Evolutionary conservation across 2,113 vertebrate species (phyloP).

Genomic region (Gambusia affinis): DNA sequence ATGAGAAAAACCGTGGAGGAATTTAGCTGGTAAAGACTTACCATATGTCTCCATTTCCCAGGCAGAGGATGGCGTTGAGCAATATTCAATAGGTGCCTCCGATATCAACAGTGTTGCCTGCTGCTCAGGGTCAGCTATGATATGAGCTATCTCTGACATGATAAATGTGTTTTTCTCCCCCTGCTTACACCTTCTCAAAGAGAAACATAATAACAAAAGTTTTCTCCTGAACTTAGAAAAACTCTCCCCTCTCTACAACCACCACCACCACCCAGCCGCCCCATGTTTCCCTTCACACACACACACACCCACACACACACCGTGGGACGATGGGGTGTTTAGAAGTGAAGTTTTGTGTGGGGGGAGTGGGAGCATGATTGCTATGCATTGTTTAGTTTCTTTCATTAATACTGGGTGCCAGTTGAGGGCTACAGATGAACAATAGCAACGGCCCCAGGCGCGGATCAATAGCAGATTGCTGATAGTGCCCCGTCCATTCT

Average conservation of each 20-base stretch:
- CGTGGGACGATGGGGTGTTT: slow-evolving; percentile 49
- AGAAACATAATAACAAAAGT: slow-evolving; percentile 79
- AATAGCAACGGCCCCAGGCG: slow-evolving; percentile 89
- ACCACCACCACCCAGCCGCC: slow-evolving; percentile 24
- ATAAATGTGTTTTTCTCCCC: slow-evolving; percentile 76
- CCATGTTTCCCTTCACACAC: slow-evolving; percentile 43
- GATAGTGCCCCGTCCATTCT: slow-evolving; percentile 98
- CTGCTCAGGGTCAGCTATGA: slow-evolving; percentile 72
- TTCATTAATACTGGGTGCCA: slow-evolving; percentile 97
- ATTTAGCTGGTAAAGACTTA: slow-evolving; percentile 39
- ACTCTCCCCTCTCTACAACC: slow-evolving; percentile 29
- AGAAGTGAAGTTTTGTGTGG: slow-evolving; percentile 15
- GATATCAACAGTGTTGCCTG: slow-evolving; percentile 64
- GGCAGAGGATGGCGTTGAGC: slow-evolving; percentile 55
- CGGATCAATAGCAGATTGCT: slow-evolving; percentile 99
- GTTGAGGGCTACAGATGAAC: slow-evolving; percentile 91
- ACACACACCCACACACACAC: not conserved
- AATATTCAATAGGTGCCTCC: slow-evolving; percentile 72
- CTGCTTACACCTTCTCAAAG: slow-evolving; percentile 66
- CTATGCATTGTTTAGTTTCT: slow-evolving; percentile 95
- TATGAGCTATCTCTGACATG: slow-evolving; percentile 71
- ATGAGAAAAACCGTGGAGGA: slow-evolving; percentile 8
- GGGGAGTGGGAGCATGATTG: slow-evolving; percentile 79
- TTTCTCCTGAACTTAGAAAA: slow-evolving; percentile 59
- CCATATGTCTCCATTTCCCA: slow-evolving; percentile 64